Evolutionary conservation across 1,140 invertebrate species (phyloP).

Genomic region (Littorina saxatilis): DNA sequence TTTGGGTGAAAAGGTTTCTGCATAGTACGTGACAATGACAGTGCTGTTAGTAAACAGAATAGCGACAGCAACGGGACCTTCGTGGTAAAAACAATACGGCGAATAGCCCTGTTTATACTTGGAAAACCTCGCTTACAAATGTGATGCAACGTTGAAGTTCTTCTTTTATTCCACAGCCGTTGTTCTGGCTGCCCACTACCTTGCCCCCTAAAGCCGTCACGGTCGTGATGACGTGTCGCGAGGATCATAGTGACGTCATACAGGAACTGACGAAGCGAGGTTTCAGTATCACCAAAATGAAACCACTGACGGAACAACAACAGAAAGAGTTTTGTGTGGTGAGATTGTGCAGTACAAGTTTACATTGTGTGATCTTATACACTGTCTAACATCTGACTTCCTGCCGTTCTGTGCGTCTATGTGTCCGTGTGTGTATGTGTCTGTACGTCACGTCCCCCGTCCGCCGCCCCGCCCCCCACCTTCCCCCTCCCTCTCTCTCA

Average conservation of each 20-base stretch:
- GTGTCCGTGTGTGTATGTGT: background rate
- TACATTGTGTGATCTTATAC: background rate
- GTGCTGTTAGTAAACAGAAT: too few species aligned
- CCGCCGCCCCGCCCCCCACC: background rate
- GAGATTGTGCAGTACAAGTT: background rate
- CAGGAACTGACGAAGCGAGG: slow-evolving; percentile 41
- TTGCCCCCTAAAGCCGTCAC: slow-evolving; percentile 24
- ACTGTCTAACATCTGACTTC: background rate
- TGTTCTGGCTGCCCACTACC: slow-evolving; percentile 53
- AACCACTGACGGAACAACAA: slow-evolving; percentile 37
- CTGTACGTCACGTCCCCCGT: background rate
- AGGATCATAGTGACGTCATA: slow-evolving; percentile 28
- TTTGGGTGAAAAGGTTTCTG: too few species aligned
- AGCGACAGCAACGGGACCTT: too few species aligned
- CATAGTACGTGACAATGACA: too few species aligned
- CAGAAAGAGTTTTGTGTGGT: slow-evolving; percentile 49
- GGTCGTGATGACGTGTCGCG: slow-evolving; percentile 44
- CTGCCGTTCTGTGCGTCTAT: background rate
- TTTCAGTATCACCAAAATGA: slow-evolving; percentile 35
- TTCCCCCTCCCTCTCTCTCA: background rate
- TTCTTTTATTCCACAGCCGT: slow-evolving; percentile 29
- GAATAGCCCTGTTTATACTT: too few species aligned
- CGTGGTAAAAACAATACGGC: too few species aligned
- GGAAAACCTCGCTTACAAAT: too few species aligned
- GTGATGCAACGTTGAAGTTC: too few species aligned